Evolutionary conservation across 2,113 vertebrate genomes (phyloP).

Genomic region (Carollia perspicillata): DNA sequence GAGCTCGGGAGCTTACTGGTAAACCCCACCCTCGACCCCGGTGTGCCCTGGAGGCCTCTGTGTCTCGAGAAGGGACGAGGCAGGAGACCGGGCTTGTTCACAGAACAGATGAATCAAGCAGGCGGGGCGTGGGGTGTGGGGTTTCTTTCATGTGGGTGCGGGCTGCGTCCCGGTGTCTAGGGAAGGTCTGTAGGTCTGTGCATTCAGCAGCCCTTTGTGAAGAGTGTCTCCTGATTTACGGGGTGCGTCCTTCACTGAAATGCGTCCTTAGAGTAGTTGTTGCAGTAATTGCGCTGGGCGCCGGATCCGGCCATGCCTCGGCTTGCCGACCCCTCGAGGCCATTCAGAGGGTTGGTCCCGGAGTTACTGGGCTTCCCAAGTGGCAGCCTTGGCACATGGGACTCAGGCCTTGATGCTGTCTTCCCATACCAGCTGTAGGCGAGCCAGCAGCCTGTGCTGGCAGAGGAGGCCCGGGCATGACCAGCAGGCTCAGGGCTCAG

Average conservation of each 20-base stretch:
- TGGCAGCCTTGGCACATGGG: background rate
- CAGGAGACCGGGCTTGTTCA: background rate
- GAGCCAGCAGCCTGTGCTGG: background rate
- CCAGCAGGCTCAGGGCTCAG: background rate
- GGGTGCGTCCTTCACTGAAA: background rate
- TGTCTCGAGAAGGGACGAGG: background rate
- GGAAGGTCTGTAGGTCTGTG: background rate
- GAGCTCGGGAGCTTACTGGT: background rate
- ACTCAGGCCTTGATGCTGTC: background rate
- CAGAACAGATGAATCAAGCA: background rate
- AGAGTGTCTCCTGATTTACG: background rate
- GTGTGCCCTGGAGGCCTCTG: background rate
- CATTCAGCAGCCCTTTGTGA: background rate
- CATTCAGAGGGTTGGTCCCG: background rate
- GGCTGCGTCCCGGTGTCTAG: background rate
- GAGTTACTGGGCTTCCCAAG: background rate
- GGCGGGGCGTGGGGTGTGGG: fast-evolving
- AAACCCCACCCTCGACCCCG: background rate
- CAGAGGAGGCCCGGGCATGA: background rate
- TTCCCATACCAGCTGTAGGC: background rate
- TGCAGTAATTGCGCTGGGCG: fast-evolving
- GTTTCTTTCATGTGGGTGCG: background rate
- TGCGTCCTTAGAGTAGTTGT: background rate
- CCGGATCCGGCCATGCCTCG: fast-evolving
- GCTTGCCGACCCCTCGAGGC: background rate